A percentile compares a stretch with the other conserved stretches of the same genome.
phyloP scores from a whole-genome alignment of 2,113 vertebrate genomes.

The Limanda limanda region DNA sequence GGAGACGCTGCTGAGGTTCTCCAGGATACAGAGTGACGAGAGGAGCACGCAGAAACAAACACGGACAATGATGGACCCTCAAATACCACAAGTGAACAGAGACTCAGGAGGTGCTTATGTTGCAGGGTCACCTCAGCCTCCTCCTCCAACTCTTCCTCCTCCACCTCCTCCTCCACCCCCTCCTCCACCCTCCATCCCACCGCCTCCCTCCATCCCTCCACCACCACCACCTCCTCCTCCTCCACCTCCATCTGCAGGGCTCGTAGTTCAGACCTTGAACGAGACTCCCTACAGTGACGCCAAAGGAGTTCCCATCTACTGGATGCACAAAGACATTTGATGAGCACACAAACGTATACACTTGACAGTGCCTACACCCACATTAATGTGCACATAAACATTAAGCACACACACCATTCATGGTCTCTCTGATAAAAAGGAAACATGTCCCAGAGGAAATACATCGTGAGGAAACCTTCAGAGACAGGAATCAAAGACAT shows the following conservation, averaged over 20 bases:
- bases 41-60: not conserved
- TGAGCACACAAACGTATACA: not conserved
- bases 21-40: conserved; percentile 46
- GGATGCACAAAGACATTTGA: conserved; percentile 97
- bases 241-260: not conserved
- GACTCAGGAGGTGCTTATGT: not conserved
- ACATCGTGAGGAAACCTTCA: too few species aligned
- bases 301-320: conserved; percentile 89
- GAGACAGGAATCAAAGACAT: too few species aligned
- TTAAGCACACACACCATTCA: too few species aligned
- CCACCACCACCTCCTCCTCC: not conserved
- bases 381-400: not conserved
- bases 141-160: conserved; percentile 6
- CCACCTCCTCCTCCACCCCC: conserved; percentile 18
- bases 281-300: conserved; percentile 87
- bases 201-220: conserved; percentile 13
- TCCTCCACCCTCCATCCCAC: not conserved
- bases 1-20: conserved; percentile 83
- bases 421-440: too few species aligned
- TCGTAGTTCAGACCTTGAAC: conserved; percentile 75
- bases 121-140: not conserved
- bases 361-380: too few species aligned
- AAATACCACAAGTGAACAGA: not conserved
- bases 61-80: conserved; percentile 1
- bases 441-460: too few species aligned